Conservation (phyloP, 2,113 vertebrate genomes). For the Gracilinanus agilis region DNA sequence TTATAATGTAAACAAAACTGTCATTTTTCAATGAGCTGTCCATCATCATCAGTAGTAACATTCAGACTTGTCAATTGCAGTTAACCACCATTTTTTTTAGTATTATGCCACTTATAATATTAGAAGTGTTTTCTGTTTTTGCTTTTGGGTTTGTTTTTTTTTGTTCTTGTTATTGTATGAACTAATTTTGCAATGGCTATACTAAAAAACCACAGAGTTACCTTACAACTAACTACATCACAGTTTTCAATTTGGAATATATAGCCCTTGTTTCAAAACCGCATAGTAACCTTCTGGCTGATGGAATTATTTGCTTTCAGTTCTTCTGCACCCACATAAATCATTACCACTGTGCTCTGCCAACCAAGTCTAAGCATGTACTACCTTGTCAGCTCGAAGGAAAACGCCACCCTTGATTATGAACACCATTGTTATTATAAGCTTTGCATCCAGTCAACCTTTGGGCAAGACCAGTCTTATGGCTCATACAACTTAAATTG, state of each 20-base stretch:
- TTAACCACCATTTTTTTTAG: not conserved
- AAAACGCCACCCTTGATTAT: not conserved
- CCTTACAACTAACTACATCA: not conserved
- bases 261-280: constrained; percentile 23
- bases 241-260: constrained; percentile 17
- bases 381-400: not conserved
- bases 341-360: not conserved
- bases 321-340: not conserved
- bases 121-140: not conserved
- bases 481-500: not conserved
- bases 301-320: constrained; percentile 8
- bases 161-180: not conserved
- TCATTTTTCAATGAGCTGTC: not conserved
- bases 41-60: not conserved
- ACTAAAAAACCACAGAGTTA: not conserved
- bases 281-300: constrained; percentile 21
- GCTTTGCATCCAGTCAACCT: not conserved
- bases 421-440: not conserved
- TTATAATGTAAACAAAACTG: not conserved
- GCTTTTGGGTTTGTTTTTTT: not conserved
- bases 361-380: not conserved
- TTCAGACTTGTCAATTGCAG: not conserved
- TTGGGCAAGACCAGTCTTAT: not conserved
- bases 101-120: not conserved
- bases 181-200: not conserved